These are phyloP conservation scores for Drosophila kanekoi DNA, from an alignment of 2,888 invertebrate species.

Conservation along the genomic window DNA sequence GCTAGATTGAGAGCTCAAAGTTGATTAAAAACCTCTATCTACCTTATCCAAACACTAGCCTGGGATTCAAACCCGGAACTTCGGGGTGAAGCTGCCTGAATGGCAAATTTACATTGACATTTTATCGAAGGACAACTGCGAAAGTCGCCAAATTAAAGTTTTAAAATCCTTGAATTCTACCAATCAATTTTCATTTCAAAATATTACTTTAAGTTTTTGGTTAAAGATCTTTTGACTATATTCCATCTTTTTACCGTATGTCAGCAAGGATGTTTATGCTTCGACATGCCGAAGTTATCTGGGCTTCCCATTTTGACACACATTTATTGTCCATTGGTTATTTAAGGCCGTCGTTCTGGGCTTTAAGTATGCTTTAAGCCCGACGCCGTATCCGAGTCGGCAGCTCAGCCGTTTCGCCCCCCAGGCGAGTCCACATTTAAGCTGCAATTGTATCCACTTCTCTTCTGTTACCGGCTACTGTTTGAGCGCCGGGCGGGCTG, in stretches of 20 bases:
- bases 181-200: too few relatives aligned
- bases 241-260: not conserved
- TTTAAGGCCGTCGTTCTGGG: slow-evolving; percentile 13
- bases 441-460: slow-evolving; percentile 27
- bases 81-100: too few relatives aligned
- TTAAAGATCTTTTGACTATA: not conserved
- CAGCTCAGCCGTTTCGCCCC: slow-evolving; percentile 6
- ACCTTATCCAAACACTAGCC: too few relatives aligned
- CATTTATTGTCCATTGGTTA: slow-evolving; percentile 9
- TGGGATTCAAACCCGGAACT: too few relatives aligned
- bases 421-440: slow-evolving; percentile 25
- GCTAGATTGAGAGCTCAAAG: too few relatives aligned
- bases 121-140: too few relatives aligned
- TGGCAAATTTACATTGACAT: too few relatives aligned
- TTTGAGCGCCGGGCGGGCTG: slow-evolving; percentile 27
- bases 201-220: not conserved
- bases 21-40: too few relatives aligned
- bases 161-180: too few relatives aligned
- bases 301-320: not conserved
- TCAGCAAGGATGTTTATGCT: slow-evolving; percentile 2
- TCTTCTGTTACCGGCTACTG: slow-evolving; percentile 33
- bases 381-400: slow-evolving; percentile 16
- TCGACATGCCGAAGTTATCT: not conserved
- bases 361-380: slow-evolving; percentile 24
- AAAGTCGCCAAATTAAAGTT: too few relatives aligned